phyloP scores from a whole-genome alignment of 2,888 invertebrate genomes.

The Apodemia mormo region DNA sequence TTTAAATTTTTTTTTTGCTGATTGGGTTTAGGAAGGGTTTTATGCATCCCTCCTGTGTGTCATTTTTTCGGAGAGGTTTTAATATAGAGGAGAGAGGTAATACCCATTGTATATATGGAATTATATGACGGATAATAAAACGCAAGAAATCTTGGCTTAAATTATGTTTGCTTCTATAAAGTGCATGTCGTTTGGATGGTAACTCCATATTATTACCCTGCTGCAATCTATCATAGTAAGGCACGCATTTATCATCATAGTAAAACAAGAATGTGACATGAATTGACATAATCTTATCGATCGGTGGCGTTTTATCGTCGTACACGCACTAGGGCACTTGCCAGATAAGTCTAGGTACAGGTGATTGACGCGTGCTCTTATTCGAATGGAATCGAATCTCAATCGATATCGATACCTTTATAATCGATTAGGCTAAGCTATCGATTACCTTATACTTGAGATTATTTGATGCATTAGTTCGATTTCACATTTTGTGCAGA shows the following conservation, averaged over 20 bases:
- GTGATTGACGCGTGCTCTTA: conserved; percentile 12
- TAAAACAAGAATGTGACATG: conserved; percentile 21
- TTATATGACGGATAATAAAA: neutral
- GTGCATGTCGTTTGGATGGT: conserved; percentile 1
- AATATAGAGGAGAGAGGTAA: too few relatives aligned
- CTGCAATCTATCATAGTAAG: conserved; percentile 11
- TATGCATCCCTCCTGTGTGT: too few relatives aligned
- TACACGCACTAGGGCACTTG: conserved; percentile 16
- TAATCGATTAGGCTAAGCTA: conserved; percentile 14
- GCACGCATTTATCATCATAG: conserved; percentile 18
- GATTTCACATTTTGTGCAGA: neutral
- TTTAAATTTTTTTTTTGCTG: too few relatives aligned
- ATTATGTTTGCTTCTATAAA: neutral
- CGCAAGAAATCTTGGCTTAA: neutral
- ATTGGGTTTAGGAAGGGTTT: too few relatives aligned
- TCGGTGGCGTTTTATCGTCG: conserved; percentile 19
- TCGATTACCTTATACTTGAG: neutral
- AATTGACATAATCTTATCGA: conserved; percentile 24
- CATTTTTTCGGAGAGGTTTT: too few relatives aligned
- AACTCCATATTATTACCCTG: conserved; percentile 13
- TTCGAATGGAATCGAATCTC: conserved; percentile 11
- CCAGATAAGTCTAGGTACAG: conserved; percentile 17
- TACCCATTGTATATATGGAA: too few relatives aligned
- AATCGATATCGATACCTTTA: conserved; percentile 12
- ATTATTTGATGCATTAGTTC: neutral